Conservation (phyloP, 2,113 vertebrate genomes). For the Erinaceus europaeus region DNA sequence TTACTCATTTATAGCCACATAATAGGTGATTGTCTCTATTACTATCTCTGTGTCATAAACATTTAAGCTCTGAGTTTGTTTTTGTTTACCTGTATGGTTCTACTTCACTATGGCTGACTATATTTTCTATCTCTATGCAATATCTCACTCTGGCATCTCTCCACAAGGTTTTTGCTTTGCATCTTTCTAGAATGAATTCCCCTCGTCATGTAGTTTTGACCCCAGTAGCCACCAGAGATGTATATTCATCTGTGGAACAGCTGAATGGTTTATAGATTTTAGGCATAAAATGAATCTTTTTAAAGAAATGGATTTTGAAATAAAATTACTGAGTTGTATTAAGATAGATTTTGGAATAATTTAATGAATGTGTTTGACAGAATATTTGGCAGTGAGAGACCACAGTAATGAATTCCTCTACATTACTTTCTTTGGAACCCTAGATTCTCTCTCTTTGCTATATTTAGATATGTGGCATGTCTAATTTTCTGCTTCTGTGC, state of each 20-base stretch:
- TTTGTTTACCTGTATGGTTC: neutral
- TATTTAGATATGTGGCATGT: conserved; percentile 1
- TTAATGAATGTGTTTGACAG: conserved; percentile 13
- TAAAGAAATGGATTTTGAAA: neutral
- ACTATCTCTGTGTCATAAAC: neutral
- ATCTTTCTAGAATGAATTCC: neutral
- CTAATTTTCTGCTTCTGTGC: conserved; percentile 30
- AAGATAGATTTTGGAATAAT: conserved; percentile 21
- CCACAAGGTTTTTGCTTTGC: neutral
- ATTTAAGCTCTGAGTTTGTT: neutral
- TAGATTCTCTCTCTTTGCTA: conserved; percentile 15
- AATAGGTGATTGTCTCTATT: neutral
- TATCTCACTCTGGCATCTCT: neutral
- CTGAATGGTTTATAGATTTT: neutral
- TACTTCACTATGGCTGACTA: neutral
- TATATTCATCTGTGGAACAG: neutral
- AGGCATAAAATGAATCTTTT: neutral
- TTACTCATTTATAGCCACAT: neutral
- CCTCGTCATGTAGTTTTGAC: neutral
- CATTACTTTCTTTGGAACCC: neutral
- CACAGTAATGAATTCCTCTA: neutral
- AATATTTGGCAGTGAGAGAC: neutral
- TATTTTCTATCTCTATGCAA: neutral
- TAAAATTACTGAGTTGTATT: neutral
- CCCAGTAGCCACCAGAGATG: neutral